Evolutionary conservation across 1,140 invertebrate species (phyloP), one percentile per base, ranked within the genome.

Genomic region (Popillia japonica): DNA sequence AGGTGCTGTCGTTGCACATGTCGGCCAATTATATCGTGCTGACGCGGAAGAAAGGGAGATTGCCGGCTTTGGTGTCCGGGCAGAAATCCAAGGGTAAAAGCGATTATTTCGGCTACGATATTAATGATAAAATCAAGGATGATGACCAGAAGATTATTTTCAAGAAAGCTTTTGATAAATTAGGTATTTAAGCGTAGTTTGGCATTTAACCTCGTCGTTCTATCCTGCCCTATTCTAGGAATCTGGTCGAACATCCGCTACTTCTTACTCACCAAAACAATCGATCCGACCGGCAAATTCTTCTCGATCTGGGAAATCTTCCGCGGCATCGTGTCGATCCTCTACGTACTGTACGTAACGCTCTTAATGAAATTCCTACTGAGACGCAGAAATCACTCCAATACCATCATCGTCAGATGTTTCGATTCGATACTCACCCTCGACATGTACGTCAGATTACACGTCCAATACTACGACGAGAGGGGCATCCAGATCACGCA

Each of bases 381-480:
- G 2, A 22, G n/a, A 8, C 2, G 14, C 11, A 76, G 9, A 17
- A 9, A 76, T 22, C 41, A 9, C 1, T 6, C 40, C 1, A 9
- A 76, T 17, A 11, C 3, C 6, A 9, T 23, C 27, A 40, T 77
- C 23, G 40, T 23, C 3, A 17, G n/a, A 17, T 17, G 23, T 0
- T 79, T 40, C 78, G 72, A 40, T 79, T 73, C 72, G 10, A 83
- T 87, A 75, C 86, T 86, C 42, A 87, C 87, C 55, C 44, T 78
- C 40, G 79, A 80, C 23, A 75, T 80, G 22, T 80, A 80, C 42
- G n/a, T 80, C 3, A 80, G 87, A 17, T 83, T 88, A 81, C 83
- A 88, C 59, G 83, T 88, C 8, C 86, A 86, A 9, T 88, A 87
- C 59, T 87, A 85, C 82, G 86, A 87, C 76, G 84, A 86, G 0